These are phyloP conservation scores for Troides aeacus DNA, from an alignment of 2,888 invertebrate species.

Conservation along the genomic window DNA sequence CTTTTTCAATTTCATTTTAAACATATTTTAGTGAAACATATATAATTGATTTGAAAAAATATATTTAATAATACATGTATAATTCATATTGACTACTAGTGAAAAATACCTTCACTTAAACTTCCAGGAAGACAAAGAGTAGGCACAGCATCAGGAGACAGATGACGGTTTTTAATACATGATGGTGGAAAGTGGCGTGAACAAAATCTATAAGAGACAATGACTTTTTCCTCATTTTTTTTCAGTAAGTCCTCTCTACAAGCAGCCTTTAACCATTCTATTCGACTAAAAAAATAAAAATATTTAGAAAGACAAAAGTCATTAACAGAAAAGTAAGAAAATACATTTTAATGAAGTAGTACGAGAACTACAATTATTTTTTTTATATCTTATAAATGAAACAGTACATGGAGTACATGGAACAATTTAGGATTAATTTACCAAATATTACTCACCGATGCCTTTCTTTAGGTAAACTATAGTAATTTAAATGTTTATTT, in stretches of 20 bases:
- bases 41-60: background rate
- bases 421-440: background rate
- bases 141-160: slow-evolving; percentile 60
- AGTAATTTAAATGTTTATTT: slow-evolving; percentile 64
- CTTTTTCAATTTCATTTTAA: too few relatives aligned
- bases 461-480: slow-evolving; percentile 62
- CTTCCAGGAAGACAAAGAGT: slow-evolving; percentile 53
- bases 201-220: slow-evolving; percentile 55
- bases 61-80: too few relatives aligned
- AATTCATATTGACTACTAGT: background rate
- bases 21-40: background rate
- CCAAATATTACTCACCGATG: slow-evolving; percentile 46
- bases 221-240: slow-evolving; percentile 41
- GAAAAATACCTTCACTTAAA: slow-evolving; percentile 42
- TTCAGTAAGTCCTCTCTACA: slow-evolving; percentile 55
- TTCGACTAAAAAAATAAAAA: slow-evolving; percentile 46
- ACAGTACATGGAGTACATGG: background rate
- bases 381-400: too few relatives aligned
- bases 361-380: too few relatives aligned
- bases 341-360: too few relatives aligned
- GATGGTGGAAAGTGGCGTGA: slow-evolving; percentile 62
- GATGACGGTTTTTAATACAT: slow-evolving; percentile 56
- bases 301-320: background rate
- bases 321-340: too few relatives aligned
- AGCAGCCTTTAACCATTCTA: slow-evolving; percentile 59